phyloP scores from a whole-genome alignment of 2,797 vertebrate species.

The Acrossocheilus fasciatus region DNA sequence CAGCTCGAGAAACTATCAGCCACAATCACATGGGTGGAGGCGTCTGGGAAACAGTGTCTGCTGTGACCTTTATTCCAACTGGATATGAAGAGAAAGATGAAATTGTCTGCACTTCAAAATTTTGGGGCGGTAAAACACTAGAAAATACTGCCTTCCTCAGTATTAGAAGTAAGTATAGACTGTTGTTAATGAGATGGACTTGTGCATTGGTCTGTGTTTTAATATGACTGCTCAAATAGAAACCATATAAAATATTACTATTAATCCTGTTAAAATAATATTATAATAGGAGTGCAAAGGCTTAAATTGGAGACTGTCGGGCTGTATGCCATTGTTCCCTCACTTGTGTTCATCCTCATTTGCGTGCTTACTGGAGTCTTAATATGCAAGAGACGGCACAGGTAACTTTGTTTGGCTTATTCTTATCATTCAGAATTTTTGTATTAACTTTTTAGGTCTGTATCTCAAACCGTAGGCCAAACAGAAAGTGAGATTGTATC shows the following conservation, averaged over 20 bases:
- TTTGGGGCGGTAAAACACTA: slow-evolving; percentile 60
- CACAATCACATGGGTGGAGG: slow-evolving; percentile 42
- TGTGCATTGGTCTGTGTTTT: neutral
- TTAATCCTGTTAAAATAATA: neutral
- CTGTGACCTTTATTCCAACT: slow-evolving; percentile 46
- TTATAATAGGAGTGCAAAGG: neutral
- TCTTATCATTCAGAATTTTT: neutral
- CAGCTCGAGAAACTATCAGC: slow-evolving; percentile 39
- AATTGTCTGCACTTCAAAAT: slow-evolving; percentile 65
- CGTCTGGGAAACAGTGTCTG: slow-evolving; percentile 44
- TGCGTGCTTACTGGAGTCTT: slow-evolving; percentile 22
- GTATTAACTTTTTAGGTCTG: neutral
- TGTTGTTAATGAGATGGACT: neutral
- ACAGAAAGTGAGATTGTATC: neutral
- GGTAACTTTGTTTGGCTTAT: neutral
- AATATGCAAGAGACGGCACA: slow-evolving; percentile 28
- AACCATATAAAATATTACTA: neutral
- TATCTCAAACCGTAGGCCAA: neutral
- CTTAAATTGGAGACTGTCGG: neutral
- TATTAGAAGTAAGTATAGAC: slow-evolving; percentile 63
- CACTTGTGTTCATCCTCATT: slow-evolving; percentile 30
- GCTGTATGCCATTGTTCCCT: slow-evolving; percentile 16
- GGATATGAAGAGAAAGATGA: slow-evolving; percentile 65
- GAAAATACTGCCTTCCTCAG: slow-evolving; percentile 54
- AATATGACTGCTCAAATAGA: neutral